Evolutionary conservation across 2,113 vertebrate genomes (phyloP).

Genomic region (Columbina picui): DNA sequence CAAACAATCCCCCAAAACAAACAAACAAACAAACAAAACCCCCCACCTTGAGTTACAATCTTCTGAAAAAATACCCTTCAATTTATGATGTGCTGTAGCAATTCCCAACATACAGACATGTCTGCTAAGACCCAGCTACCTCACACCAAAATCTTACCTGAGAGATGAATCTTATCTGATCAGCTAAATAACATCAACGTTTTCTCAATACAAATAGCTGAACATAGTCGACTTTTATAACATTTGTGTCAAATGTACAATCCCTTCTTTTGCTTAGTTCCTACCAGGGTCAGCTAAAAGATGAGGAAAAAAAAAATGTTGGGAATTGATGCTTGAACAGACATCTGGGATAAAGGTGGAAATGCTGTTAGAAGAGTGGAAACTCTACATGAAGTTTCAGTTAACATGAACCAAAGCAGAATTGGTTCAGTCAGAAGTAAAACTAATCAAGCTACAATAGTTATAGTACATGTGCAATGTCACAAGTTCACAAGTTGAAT

Average conservation of each 20-base stretch:
- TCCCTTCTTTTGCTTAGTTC: not conserved
- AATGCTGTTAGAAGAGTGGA: not conserved
- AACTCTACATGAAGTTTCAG: not conserved
- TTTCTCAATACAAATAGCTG: not conserved
- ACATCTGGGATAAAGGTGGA: not conserved
- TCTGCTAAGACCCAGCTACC: not conserved
- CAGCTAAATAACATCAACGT: not conserved
- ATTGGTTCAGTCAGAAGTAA: not conserved
- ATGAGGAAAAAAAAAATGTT: not conserved
- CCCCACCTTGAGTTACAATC: not conserved
- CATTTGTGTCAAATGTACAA: not conserved
- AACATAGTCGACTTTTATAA: not conserved
- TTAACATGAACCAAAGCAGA: not conserved
- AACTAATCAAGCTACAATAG: not conserved
- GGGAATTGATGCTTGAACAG: not conserved
- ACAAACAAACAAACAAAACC: no score
- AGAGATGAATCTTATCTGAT: no score
- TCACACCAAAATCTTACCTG: not conserved
- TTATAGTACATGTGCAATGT: fast-evolving
- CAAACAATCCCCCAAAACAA: no score
- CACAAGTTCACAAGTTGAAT: not conserved
- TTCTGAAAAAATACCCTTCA: not conserved
- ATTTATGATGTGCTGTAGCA: not conserved
- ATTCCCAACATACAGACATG: not conserved
- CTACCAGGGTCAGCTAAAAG: not conserved